A percentile compares a stretch with the other conserved stretches of the same genome.
These are phyloP conservation scores for Cynocephalus volans DNA, from an alignment of 2,113 vertebrate species.

Conservation along the genomic window DNA sequence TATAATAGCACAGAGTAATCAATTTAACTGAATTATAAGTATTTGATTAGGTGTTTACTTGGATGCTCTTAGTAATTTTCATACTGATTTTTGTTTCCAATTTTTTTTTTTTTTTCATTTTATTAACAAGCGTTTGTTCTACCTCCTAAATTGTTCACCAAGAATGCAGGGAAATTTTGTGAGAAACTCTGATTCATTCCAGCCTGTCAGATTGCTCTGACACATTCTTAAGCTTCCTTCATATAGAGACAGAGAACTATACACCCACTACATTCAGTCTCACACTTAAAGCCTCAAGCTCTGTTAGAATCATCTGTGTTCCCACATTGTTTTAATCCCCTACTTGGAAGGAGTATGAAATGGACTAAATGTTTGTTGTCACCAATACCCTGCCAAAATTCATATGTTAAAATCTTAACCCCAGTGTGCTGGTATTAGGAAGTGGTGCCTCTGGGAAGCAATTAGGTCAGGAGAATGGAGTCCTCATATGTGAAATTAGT, in stretches of 20 bases:
- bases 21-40: neutral
- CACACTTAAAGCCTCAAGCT: neutral
- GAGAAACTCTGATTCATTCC: neutral
- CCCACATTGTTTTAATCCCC: neutral
- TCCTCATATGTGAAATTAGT: neutral
- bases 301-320: neutral
- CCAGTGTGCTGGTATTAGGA: neutral
- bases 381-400: neutral
- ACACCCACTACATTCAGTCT: neutral
- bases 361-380: neutral
- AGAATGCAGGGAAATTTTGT: neutral
- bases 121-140: neutral
- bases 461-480: neutral
- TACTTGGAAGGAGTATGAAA: neutral
- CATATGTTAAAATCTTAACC: neutral
- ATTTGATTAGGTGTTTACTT: neutral
- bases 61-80: neutral
- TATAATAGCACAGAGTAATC: neutral
- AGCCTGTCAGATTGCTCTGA: neutral
- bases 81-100: neutral
- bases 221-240: neutral
- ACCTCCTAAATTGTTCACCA: neutral
- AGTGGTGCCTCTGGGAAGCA: neutral
- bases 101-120: neutral
- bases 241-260: neutral